phyloP scores from a whole-genome alignment of 2,797 vertebrate genomes.

The Buphagus erythrorhynchus region DNA sequence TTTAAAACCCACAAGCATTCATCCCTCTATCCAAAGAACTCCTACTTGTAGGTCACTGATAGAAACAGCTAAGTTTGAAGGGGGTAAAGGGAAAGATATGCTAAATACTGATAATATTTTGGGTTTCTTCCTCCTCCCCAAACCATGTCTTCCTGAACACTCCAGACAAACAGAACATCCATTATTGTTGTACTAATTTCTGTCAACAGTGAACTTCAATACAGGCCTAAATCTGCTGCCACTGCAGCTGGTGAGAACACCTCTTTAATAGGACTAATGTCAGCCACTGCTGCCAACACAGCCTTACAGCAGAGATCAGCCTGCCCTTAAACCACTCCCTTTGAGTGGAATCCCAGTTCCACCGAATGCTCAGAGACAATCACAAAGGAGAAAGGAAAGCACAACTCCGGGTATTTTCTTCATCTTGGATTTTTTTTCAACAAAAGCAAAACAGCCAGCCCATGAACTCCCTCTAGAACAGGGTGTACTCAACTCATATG shows the following conservation, averaged over 20 bases:
- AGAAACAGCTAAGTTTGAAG: background rate
- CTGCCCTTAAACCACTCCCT: background rate
- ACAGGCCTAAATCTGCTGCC: background rate
- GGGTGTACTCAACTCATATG: conserved; percentile 15
- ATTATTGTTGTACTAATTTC: background rate
- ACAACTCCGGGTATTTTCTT: background rate
- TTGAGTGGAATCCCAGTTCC: background rate
- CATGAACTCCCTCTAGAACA: conserved; percentile 30
- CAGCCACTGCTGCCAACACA: accelerated
- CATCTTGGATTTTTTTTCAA: background rate
- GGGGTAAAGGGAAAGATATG: background rate
- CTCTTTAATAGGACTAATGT: accelerated
- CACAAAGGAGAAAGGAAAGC: background rate
- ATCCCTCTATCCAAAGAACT: background rate
- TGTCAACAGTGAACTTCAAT: background rate
- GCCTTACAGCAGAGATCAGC: background rate
- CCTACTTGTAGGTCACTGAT: background rate
- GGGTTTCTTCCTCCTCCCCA: background rate
- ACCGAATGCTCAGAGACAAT: accelerated
- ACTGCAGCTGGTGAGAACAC: background rate
- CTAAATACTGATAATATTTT: background rate
- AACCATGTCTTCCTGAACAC: background rate
- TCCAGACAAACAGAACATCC: background rate
- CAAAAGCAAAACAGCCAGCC: background rate
- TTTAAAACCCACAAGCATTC: background rate